Evolutionary conservation across 2,888 invertebrate species (phyloP).

Genomic region (Oxyscelio sp.): DNA sequence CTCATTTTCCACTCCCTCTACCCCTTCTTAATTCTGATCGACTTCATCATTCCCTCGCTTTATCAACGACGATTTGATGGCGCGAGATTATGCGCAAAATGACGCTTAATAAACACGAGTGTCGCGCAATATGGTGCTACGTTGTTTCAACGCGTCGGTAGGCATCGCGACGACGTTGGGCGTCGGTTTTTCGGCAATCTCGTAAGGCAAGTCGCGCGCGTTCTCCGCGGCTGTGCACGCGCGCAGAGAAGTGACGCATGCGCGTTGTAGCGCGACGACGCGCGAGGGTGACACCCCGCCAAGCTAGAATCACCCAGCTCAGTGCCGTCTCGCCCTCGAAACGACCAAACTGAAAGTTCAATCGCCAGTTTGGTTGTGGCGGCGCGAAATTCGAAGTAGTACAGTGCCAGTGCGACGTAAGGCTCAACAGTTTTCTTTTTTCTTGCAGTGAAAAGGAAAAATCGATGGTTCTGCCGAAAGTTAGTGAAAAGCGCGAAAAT

Average conservation of each 20-base stretch:
- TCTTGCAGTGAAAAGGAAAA: slow-evolving; percentile 8
- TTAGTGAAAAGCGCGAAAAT: background rate
- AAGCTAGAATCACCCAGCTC: slow-evolving; percentile 79
- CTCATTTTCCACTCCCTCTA: no score
- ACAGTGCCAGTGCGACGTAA: background rate
- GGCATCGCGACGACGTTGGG: slow-evolving; percentile 70
- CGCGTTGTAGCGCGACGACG: slow-evolving; percentile 43
- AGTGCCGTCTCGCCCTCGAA: slow-evolving; percentile 70
- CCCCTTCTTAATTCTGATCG: slow-evolving; percentile 14
- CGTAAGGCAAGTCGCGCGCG: slow-evolving; percentile 70
- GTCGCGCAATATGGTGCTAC: slow-evolving; percentile 61
- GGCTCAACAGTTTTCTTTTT: no score
- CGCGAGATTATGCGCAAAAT: slow-evolving; percentile 37
- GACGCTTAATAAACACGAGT: slow-evolving; percentile 59
- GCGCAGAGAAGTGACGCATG: slow-evolving; percentile 60
- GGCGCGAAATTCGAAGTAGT: slow-evolving; percentile 50
- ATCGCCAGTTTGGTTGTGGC: background rate
- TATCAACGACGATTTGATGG: slow-evolving; percentile 36
- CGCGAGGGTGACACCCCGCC: slow-evolving; percentile 74
- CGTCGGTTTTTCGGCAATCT: slow-evolving; percentile 74
- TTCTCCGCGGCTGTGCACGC: slow-evolving; percentile 52
- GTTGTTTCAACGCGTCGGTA: slow-evolving; percentile 54
- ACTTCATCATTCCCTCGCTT: slow-evolving; percentile 24
- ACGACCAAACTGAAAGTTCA: slow-evolving; percentile 15
- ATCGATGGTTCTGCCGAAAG: background rate